A percentile compares a stretch with the other conserved stretches of the same genome.
phyloP scores from a whole-genome alignment of 1,140 invertebrate species.

The Himalopsyche phryganea region DNA sequence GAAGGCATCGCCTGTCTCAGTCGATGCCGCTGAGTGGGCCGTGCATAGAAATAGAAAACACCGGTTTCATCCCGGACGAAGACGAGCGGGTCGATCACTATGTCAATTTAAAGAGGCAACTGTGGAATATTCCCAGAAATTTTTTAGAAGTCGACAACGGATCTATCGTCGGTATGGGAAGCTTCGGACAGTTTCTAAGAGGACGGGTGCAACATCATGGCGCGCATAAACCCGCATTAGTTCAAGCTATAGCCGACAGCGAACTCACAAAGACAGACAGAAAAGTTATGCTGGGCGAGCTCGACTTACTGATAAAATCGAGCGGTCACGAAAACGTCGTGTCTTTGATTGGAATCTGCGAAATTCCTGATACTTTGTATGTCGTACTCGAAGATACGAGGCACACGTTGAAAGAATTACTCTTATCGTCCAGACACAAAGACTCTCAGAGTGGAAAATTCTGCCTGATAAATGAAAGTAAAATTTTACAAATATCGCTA shows the following conservation, averaged over 20 bases:
- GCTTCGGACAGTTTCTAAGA: constrained; percentile 70
- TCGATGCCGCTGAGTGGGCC: constrained; percentile 52
- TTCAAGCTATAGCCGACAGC: constrained; percentile 53
- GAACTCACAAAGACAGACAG: constrained; percentile 61
- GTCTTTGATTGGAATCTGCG: constrained; percentile 73
- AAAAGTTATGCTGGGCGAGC: constrained; percentile 65
- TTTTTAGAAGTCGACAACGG: constrained; percentile 64
- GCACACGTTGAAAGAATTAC: constrained; percentile 63
- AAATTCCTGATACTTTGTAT: constrained; percentile 68
- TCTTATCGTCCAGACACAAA: constrained; percentile 61
- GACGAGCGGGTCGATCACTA: constrained; percentile 67
- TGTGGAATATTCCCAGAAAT: constrained; percentile 70
- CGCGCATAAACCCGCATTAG: constrained; percentile 39
- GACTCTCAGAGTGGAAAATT: constrained; percentile 60
- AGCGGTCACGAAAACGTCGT: constrained; percentile 69
- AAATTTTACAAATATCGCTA: constrained; percentile 54
- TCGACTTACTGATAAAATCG: constrained; percentile 67
- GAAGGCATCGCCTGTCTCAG: constrained; percentile 45
- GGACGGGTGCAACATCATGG: constrained; percentile 61
- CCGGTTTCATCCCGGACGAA: constrained; percentile 70
- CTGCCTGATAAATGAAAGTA: constrained; percentile 58
- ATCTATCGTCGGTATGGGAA: constrained; percentile 66
- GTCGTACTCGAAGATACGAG: constrained; percentile 66
- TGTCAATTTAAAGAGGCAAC: constrained; percentile 68
- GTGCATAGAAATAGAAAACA: constrained; percentile 58